phyloP scores from a whole-genome alignment of 2,113 vertebrate genomes.

The Motacilla tschutschensis region DNA sequence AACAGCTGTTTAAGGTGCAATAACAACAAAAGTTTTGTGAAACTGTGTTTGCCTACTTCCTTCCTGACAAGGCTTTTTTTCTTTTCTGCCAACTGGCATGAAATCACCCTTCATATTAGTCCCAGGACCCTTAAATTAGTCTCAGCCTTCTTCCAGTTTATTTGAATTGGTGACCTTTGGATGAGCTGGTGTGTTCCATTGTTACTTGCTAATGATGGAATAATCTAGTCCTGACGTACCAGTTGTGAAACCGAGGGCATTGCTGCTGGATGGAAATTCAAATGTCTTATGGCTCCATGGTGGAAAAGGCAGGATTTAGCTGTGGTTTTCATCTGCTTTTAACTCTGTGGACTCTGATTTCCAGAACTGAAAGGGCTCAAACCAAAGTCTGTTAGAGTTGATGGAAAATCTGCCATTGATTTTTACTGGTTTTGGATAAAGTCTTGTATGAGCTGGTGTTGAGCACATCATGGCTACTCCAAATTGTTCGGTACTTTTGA shows the following conservation, averaged over 20 bases:
- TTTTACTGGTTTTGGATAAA: slow-evolving; percentile 26
- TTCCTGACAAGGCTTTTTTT: background rate
- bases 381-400: background rate
- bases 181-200: slow-evolving; percentile 40
- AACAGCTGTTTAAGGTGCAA: background rate
- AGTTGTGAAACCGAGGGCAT: background rate
- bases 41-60: background rate
- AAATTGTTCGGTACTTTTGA: slow-evolving; percentile 1
- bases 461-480: background rate
- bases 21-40: background rate
- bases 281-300: background rate
- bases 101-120: background rate
- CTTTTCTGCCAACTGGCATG: background rate
- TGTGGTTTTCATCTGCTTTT: background rate
- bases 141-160: slow-evolving; percentile 5
- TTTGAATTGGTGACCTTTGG: slow-evolving; percentile 51
- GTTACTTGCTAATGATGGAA: slow-evolving; percentile 42
- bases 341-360: background rate
- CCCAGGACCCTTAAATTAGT: background rate
- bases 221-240: slow-evolving; percentile 20
- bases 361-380: background rate
- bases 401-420: background rate
- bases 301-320: slow-evolving; percentile 7
- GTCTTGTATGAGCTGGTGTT: background rate
- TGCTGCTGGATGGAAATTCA: background rate